Evolutionary conservation across 1,140 invertebrate genomes (phyloP), one percentile per base, ranked within the genome.

Genomic region (Trichoplusia ni): DNA sequence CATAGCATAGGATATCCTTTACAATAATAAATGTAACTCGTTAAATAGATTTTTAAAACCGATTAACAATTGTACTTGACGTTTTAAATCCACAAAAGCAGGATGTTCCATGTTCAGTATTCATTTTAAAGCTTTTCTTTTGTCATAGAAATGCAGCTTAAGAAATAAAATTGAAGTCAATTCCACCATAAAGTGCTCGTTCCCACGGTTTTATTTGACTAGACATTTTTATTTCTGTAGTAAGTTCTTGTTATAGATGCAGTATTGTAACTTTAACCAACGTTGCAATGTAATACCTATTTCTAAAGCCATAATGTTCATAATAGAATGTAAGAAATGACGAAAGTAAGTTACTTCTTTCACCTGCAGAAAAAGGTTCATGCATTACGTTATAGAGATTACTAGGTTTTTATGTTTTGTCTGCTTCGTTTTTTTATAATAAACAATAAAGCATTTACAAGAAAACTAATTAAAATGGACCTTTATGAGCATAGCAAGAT

Each of bases 321-420:
- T 33, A 51, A 51, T 35, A 0, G 47, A 0, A 7, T 49, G 46
- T 18, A 44, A 9, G 0, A 21, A 35, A 8, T 2, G 8, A 5
- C 3, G 31, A 16, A 13, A 18, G 3, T 35, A 33, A 4, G 25
- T 21, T 35, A 21, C 31, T 33, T 4, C 29, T 35, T 9, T 51
- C 31, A 13, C 47, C 5, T 21, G 29, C 33, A 35, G 31, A 51
- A 19, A 51, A 51, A 13, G 7, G 33, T 51, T 35, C 13, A 51
- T 35, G 31, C 31, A 33, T 35, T 27, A 47, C 21, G 29, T 51
- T 35, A 35, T 51, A 29, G 23, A 35, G 29, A 51, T 35, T 33
- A 35, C 47, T 35, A 51, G 46, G 35, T 38, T 40, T 56, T 56
- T 56, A 54, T 54, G 51, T 56, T 23, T 56, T 14, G 8, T 23